Evolutionary conservation across 2,888 invertebrate genomes (phyloP), one percentile per base, ranked within the genome.

Genomic region (Julus scandinavius): DNA sequence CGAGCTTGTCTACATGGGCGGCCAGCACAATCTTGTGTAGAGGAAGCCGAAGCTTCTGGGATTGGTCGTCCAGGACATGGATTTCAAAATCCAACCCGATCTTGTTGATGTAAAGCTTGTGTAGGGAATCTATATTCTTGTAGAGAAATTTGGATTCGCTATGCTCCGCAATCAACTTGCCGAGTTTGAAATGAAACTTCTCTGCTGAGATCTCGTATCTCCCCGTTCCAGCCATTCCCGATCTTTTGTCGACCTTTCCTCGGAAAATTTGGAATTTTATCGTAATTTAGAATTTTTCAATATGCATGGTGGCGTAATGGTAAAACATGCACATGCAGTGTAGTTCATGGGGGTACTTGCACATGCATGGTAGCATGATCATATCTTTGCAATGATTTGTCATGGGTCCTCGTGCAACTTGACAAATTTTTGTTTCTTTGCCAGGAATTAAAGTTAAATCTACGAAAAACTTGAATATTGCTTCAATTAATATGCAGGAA

Each of bases 51-150:
- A 84, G 17, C 38, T 38, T 45, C 45, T 4, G 84, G 45, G 13
- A 13, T 84, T 84, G 6, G 4, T 11, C 84, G 15, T 84, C 84
- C n/a, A 84, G 38, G 84, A 45, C 84, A 45, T 41, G 40, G 40
- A 84, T 84, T 38, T 40, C 40, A 29, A 40, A 84, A 5, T 84
- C 84, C 2, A 84, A n/a, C 45, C 40, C 84, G 13, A 84, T 84
- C 84, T 84, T 84, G 40, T 84, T 84, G 41, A 40, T 40, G 45
- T 84, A 84, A 41, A 84, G 84, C 20, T 84, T 45, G 40, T 84
- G 9, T 17, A 84, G 45, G 7, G 40, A 40, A 84, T 84, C 63
- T 3, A 63, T 63, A 17, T 63, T 63, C n/a, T 63, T n/a, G 63
- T n/a, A 63, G 17, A 63, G 63, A 6, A 63, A n/a, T 5, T 7